phyloP scores from a whole-genome alignment of 2,888 invertebrate species.

The Fissipunctia ypsillon region DNA sequence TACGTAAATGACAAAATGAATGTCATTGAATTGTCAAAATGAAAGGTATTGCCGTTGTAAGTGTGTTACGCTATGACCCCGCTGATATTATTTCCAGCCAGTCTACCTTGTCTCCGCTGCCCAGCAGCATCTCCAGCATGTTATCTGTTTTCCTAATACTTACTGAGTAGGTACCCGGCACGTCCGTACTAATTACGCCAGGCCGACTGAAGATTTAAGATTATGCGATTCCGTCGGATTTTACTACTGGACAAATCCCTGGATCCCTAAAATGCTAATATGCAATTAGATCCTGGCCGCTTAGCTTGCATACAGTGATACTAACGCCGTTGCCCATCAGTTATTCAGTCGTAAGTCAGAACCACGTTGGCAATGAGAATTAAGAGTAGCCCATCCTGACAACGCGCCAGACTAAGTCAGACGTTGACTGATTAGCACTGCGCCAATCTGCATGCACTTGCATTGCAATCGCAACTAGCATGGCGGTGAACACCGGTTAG shows the following conservation, averaged over 20 bases:
- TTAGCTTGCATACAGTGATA: background rate
- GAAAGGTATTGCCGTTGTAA: background rate
- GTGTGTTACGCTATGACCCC: background rate
- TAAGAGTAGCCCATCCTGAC: background rate
- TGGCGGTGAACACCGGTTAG: background rate
- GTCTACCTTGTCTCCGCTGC: background rate
- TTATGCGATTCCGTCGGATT: background rate
- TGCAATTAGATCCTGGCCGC: background rate
- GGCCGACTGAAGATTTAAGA: background rate
- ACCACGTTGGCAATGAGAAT: background rate
- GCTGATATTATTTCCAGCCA: background rate
- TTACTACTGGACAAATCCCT: background rate
- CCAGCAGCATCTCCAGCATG: background rate
- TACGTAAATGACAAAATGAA: background rate
- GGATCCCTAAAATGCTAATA: background rate
- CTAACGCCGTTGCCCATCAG: background rate
- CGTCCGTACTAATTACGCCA: background rate
- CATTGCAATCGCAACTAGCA: background rate
- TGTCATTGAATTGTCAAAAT: background rate
- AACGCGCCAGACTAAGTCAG: background rate
- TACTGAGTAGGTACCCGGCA: background rate
- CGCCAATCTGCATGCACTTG: constrained; percentile 14
- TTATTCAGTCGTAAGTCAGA: background rate
- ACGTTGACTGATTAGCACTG: constrained; percentile 32
- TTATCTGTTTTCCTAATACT: background rate